Conservation (phyloP, 2,888 invertebrate genomes). For the Pristionchus exspectatus region DNA sequence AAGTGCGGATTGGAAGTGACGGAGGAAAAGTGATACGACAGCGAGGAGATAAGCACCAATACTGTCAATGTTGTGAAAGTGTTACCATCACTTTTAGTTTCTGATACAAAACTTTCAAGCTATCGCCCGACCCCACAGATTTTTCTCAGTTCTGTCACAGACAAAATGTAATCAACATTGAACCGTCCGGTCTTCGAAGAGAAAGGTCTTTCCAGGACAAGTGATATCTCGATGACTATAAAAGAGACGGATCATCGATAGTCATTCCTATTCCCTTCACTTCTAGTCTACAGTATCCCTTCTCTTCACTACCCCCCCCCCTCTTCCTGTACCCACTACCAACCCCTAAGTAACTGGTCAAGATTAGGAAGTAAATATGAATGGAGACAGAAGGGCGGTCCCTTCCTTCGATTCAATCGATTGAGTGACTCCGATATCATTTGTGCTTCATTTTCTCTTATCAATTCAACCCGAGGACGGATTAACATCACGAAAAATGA, state of each 20-base stretch:
- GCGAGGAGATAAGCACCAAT: background rate
- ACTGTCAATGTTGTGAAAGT: background rate
- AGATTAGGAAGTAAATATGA: background rate
- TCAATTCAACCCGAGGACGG: slow-evolving; percentile 29
- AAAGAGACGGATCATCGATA: background rate
- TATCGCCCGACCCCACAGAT: background rate
- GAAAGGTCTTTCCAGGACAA: slow-evolving; percentile 12
- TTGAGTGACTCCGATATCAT: slow-evolving; percentile 7
- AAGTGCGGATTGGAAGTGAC: background rate
- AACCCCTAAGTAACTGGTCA: background rate
- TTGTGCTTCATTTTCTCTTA: slow-evolving; percentile 26
- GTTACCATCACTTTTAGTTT: background rate
- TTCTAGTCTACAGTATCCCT: background rate
- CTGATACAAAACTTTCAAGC: background rate
- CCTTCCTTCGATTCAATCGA: background rate
- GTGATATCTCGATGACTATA: slow-evolving; percentile 14
- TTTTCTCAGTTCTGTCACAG: background rate
- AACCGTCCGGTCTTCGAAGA: background rate
- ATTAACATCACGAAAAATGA: slow-evolving; percentile 21
- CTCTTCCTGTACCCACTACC: background rate
- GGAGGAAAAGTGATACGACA: background rate
- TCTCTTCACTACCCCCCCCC: background rate
- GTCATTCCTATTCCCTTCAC: background rate
- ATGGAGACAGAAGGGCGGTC: background rate
- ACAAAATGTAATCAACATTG: background rate